Base-by-base conservation (phyloP, 92 coral and sea anemone genomes). In the Bergia sp. region DNA sequence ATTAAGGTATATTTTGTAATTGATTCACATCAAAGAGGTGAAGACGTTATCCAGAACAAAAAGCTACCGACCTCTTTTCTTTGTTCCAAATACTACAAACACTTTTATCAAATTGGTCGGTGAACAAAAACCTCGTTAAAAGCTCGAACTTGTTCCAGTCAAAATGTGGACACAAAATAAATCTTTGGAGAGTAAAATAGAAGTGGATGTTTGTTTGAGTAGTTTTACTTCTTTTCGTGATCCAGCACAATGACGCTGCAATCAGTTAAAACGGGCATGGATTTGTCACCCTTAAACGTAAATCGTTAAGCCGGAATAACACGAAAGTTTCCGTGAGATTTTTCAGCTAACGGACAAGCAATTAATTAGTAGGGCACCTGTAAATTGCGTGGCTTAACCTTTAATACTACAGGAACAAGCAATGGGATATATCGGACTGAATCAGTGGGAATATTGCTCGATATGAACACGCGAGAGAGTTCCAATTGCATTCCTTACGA, bases 361-460 rank as follows among this genome's bases (percentile, higher is more conserved):
- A 71, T 71, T 72, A 84, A 84, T 84, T 84, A 84, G n/a, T 6
- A 38, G 87, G 87, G 87, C 87, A 84, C 66, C 87, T 84, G 65
- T 15, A 72, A 72, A 71, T 72, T 84, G 44, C 78, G 15, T n/a
- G 23, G 66, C 79, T 84, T 84, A 84, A 84, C 79, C 87, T 45
- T 73, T 45, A 15, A 76, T 43, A 69, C 23, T 45, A 69, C 41
- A 20, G 73, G 73, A 72, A 69, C 67, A 37, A 41, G 29, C 42
- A 38, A 69, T 84, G 40, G 43, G 53, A 53, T 84, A 43, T n/a
- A 72, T 21, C 55, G 47, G 37, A 45, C 67, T 84, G 79, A 71
- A 84, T 47, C 47, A 18, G 75, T 72, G 79, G 29, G 36, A 71
- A 47, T 44, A 71, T 37, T 36, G 9, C 40, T 83, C 49, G 16